Conservation (phyloP, 2,797 vertebrate genomes). For the Parauchenoglanis ngamensis region DNA sequence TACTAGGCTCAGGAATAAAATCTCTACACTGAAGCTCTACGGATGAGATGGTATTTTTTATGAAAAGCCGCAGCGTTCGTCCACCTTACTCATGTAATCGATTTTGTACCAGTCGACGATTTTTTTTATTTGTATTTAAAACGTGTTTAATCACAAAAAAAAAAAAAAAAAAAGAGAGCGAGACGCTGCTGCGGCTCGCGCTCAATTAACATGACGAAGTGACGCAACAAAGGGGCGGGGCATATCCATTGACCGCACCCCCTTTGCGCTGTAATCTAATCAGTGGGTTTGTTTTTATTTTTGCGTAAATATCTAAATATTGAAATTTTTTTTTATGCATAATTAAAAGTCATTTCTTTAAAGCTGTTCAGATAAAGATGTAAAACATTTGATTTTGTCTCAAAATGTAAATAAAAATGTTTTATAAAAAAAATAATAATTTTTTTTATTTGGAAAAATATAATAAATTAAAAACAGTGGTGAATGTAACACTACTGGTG, state of each 20-base stretch:
- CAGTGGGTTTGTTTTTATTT: not conserved
- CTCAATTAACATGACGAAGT: conserved; percentile 69
- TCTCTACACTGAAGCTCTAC: not conserved
- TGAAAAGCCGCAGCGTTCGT: not conserved
- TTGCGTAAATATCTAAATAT: not conserved
- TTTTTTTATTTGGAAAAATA: not conserved
- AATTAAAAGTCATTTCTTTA: not conserved
- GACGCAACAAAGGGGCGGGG: conserved; percentile 74
- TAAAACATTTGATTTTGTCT: not conserved
- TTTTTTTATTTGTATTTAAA: not conserved
- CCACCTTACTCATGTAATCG: too few species aligned
- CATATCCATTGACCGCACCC: conserved; percentile 64
- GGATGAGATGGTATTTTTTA: not conserved
- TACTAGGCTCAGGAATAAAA: conserved; percentile 66
- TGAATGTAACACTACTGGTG: not conserved
- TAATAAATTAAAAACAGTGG: not conserved
- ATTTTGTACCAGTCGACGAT: not conserved
- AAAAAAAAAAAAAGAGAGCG: not conserved
- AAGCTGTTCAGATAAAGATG: not conserved
- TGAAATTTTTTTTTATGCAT: not conserved
- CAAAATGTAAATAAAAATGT: too few species aligned
- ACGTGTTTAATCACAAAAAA: conserved; percentile 28
- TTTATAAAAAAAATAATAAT: too few species aligned
- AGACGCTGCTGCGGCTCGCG: conserved; percentile 53
- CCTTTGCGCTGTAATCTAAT: conserved; percentile 26